Percentiles rank a stretch among this genome's conserved stretches.
Conservation (phyloP, 2,888 invertebrate species). For the Metacarcinus magister region DNA sequence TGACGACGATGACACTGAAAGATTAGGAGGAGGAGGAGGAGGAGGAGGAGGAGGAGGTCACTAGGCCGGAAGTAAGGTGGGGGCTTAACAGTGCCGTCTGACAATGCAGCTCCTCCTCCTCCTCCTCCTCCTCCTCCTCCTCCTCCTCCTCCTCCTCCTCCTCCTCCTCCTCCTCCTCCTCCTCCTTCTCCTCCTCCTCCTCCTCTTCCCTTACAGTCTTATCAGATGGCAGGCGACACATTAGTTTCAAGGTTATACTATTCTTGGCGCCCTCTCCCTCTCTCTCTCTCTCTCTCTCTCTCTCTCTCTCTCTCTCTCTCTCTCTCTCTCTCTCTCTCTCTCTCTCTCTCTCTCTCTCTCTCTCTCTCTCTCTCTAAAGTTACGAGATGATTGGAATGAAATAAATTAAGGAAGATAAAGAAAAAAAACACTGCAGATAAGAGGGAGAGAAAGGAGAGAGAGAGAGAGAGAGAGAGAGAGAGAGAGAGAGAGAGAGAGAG, state of each 20-base stretch:
- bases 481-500: constrained; percentile 46
- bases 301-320: constrained; percentile 14
- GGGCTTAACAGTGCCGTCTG: background rate
- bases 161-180: constrained; percentile 18
- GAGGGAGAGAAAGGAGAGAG: background rate
- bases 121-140: background rate
- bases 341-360: too few relatives aligned
- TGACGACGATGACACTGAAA: background rate
- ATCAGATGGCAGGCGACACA: constrained; percentile 11
- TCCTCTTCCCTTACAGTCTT: too few relatives aligned
- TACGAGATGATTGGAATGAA: background rate
- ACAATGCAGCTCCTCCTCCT: background rate
- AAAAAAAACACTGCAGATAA: background rate
- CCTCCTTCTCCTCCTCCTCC: too few relatives aligned
- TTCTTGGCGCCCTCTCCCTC: background rate
- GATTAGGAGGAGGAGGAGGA: background rate
- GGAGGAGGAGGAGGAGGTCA: constrained; percentile 48
- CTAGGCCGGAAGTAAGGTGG: constrained; percentile 27
- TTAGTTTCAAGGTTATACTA: constrained; percentile 14
- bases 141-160: background rate
- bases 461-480: constrained; percentile 38
- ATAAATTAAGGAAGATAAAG: background rate
- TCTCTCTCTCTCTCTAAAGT: background rate
- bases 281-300: constrained; percentile 42
- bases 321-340: background rate